phyloP scores from a whole-genome alignment of 2,888 invertebrate species.

The Eilema depressum region DNA sequence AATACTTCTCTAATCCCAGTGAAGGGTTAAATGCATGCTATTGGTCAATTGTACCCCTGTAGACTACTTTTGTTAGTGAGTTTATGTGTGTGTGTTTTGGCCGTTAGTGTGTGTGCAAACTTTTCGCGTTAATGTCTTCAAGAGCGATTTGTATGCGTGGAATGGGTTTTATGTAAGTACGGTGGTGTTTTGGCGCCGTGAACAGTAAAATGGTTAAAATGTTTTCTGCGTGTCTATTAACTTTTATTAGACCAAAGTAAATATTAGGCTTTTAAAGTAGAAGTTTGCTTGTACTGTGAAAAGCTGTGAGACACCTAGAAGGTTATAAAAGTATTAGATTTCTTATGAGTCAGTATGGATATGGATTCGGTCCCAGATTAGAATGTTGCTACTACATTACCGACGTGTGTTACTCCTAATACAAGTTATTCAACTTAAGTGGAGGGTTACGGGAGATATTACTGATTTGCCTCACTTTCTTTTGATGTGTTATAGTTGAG shows the following conservation, averaged over 20 bases:
- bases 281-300: background rate
- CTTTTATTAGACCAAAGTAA: slow-evolving; percentile 21
- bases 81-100: slow-evolving; percentile 36
- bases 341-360: background rate
- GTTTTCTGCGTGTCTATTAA: slow-evolving; percentile 15
- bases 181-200: slow-evolving; percentile 25
- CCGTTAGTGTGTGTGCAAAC: slow-evolving; percentile 43
- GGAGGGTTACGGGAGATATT: too few species aligned
- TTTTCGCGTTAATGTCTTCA: slow-evolving; percentile 47
- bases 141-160: slow-evolving; percentile 44
- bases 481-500: too few species aligned
- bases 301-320: background rate
- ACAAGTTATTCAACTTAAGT: too few species aligned
- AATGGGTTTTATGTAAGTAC: slow-evolving; percentile 27
- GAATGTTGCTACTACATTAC: too few species aligned
- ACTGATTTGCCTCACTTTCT: too few species aligned
- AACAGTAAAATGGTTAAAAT: slow-evolving; percentile 19
- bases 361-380: too few species aligned
- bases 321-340: background rate
- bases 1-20: slow-evolving; percentile 80
- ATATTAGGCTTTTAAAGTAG: background rate
- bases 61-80: slow-evolving; percentile 41
- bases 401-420: too few species aligned
- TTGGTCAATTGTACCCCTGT: slow-evolving; percentile 81
- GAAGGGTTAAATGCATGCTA: slow-evolving; percentile 85